These are phyloP conservation scores for Parazoanthus atlanticus DNA, from an alignment of 92 coral and sea anemone genomes.

Conservation along the genomic window DNA sequence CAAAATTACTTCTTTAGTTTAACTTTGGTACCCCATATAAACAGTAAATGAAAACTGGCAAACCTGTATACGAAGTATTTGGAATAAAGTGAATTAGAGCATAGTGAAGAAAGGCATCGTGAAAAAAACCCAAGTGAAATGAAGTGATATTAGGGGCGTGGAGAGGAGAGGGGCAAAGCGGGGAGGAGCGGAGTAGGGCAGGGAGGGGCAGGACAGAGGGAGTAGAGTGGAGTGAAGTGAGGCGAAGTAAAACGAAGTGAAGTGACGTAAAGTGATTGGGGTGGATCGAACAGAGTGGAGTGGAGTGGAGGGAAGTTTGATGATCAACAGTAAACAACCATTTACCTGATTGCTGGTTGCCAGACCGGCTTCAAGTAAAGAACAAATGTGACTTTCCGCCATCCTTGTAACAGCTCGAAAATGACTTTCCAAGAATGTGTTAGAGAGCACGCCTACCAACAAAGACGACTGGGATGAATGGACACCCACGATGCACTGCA, in stretches of 20 bases:
- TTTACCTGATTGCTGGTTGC: slow-evolving; percentile 48
- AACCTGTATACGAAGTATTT: not conserved
- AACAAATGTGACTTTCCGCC: slow-evolving; percentile 81
- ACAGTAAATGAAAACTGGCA: not conserved
- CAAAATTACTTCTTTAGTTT: too few species aligned
- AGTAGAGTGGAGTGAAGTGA: not conserved
- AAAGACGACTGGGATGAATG: slow-evolving; percentile 82
- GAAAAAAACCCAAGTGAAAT: not conserved
- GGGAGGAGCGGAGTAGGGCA: too few species aligned
- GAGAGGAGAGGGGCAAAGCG: too few species aligned
- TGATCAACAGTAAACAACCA: not conserved
- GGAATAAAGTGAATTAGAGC: too few species aligned
- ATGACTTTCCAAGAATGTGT: slow-evolving; percentile 70
- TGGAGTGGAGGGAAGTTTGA: not conserved
- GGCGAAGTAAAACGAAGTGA: not conserved
- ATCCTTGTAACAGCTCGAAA: slow-evolving; percentile 72
- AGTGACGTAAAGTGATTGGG: not conserved
- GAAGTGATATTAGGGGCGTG: not conserved
- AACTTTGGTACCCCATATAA: too few species aligned
- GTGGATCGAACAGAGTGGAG: not conserved
- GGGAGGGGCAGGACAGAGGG: not conserved
- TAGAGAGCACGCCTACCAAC: slow-evolving; percentile 71
- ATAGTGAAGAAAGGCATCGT: too few species aligned
- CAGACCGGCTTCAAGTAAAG: slow-evolving; percentile 55
- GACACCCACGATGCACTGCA: slow-evolving; percentile 70